Base-by-base conservation (phyloP, 2,888 invertebrate species). In the Clanis bilineata region DNA sequence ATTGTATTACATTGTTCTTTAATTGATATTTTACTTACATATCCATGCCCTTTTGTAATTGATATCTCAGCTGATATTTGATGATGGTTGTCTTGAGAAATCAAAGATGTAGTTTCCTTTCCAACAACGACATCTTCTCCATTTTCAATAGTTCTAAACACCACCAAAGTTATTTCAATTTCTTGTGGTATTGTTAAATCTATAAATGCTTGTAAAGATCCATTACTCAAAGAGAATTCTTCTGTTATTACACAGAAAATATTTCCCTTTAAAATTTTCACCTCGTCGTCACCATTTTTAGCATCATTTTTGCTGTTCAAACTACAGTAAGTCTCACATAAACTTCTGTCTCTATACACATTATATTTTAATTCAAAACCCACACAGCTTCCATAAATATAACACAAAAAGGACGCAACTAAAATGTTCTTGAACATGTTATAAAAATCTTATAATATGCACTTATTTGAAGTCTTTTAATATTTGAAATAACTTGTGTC, bases 11-110 rank as follows among this genome's bases (percentile, higher is more conserved):
- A 15, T 25, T 32, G 32, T 56, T 6, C n/a, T 15, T 21, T 10
- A 18, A 45, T 23, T 28, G 45, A 25, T 23, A 28, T 25, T n/a
- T 54, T 64, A 75, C 75, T 72, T 66, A 75, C 76, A 64, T 68
- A 73, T 57, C 71, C 74, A 56, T 56, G 7, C 43, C 38, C 15
- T 3, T 64, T 43, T 2, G 44, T 47, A 58, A 54, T 38, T 22
- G 32, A 47, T 38, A 71, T 56, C 51, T 62, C 28, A 36, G 72
- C 56, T 59, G 5, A 70, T 59, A 45, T 25, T 64, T 57, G 65
- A 10, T 15, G 28, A 10, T 10, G 18, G n/a, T n/a, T 25, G 3
- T 7, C 18, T 6, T 18, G 28, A 18, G 28, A 51, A 10, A 25
- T 18, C 18, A 28, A 51, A 3, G 10, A 18, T 6, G 15, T 51